These are phyloP conservation scores for Falco biarmicus DNA, from an alignment of 2,797 vertebrate species.

Conservation along the genomic window DNA sequence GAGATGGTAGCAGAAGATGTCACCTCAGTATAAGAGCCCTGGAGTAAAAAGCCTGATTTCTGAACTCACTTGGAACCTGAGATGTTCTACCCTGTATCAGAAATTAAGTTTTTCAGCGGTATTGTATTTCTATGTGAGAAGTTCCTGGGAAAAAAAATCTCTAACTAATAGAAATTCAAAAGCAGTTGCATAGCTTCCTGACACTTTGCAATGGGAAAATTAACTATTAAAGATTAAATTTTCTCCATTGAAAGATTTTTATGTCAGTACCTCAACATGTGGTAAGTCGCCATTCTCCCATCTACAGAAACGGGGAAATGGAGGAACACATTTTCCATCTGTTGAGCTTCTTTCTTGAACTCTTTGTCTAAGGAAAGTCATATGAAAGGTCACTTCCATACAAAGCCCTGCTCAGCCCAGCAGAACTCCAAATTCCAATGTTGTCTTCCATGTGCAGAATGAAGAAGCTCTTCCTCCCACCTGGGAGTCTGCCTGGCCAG, in stretches of 20 bases:
- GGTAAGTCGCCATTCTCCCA: neutral
- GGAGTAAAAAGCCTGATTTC: neutral
- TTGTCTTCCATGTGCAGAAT: neutral
- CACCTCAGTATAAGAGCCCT: neutral
- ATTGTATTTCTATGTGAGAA: neutral
- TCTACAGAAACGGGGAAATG: neutral
- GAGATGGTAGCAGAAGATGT: neutral
- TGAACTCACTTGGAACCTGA: neutral
- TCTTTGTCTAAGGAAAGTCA: neutral
- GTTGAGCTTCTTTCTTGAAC: neutral
- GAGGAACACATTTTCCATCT: neutral
- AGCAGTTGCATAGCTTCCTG: neutral
- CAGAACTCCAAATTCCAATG: fast-evolving
- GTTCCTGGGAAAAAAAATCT: neutral
- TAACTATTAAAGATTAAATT: neutral
- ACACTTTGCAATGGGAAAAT: neutral
- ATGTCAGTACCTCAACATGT: neutral
- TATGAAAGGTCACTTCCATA: neutral
- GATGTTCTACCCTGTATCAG: neutral
- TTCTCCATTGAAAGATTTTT: neutral
- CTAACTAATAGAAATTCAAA: neutral
- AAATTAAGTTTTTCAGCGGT: neutral
- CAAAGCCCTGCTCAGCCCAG: neutral
- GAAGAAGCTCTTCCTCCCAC: neutral
- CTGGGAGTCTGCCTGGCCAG: neutral